Percentiles rank a stretch among this genome's conserved stretches.
These are phyloP conservation scores for Hermaeophaga mercurialis DNA, from an alignment of 2,888 invertebrate species.

Conservation along the genomic window DNA sequence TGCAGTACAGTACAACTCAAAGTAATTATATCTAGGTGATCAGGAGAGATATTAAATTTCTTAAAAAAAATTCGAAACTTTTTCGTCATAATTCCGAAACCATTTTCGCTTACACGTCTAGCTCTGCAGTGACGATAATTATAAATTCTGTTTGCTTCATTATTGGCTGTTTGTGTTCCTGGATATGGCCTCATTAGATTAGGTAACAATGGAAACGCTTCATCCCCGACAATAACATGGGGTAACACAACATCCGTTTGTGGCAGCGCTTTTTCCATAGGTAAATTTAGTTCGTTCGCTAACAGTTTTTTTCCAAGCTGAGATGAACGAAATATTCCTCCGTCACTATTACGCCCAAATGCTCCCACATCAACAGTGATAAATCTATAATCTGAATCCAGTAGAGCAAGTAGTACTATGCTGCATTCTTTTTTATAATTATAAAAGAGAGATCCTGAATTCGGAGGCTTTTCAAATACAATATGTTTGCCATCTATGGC, in stretches of 20 bases:
- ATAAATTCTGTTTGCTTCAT: slow-evolving; percentile 31
- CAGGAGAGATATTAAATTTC: slow-evolving; percentile 1
- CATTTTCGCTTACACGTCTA: slow-evolving; percentile 13
- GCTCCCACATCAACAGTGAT: slow-evolving; percentile 35
- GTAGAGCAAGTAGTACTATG: slow-evolving; percentile 30
- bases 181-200: slow-evolving; percentile 34
- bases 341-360: slow-evolving; percentile 32
- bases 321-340: slow-evolving; percentile 31
- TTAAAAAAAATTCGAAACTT: slow-evolving; percentile 15
- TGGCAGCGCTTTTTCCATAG: slow-evolving; percentile 24
- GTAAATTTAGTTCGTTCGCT: slow-evolving; percentile 22
- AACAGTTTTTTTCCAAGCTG: slow-evolving; percentile 26
- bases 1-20: slow-evolving; percentile 6
- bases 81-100: slow-evolving; percentile 12
- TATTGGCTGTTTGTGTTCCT: slow-evolving; percentile 26
- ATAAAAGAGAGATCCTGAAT: slow-evolving; percentile 29
- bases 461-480: slow-evolving; percentile 32
- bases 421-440: slow-evolving; percentile 25
- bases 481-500: slow-evolving; percentile 30
- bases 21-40: slow-evolving; percentile 7
- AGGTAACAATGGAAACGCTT: slow-evolving; percentile 29
- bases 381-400: slow-evolving; percentile 33
- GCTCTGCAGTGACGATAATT: slow-evolving; percentile 29
- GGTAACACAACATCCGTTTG: slow-evolving; percentile 26
- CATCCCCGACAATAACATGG: slow-evolving; percentile 33